A percentile compares a stretch with the other conserved stretches of the same genome.
phyloP scores from a whole-genome alignment of 2,797 vertebrate genomes.

The Epinephelus coioides region DNA sequence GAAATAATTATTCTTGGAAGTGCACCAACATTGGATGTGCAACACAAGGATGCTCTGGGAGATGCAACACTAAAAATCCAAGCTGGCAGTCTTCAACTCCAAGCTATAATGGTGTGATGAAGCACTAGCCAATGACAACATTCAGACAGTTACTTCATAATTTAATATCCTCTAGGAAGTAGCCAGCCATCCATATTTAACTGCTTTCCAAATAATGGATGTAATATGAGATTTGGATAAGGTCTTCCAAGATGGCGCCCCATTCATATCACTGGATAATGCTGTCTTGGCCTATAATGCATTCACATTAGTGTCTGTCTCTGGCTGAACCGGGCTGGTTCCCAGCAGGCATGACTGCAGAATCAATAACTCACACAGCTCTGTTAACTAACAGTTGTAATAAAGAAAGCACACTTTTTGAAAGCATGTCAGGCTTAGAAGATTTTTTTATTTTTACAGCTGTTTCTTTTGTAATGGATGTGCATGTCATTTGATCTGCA shows the following conservation, averaged over 20 bases:
- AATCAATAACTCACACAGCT: conserved; percentile 12
- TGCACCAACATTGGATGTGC: conserved; percentile 17
- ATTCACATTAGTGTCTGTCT: conserved; percentile 30
- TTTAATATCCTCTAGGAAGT: conserved; percentile 55
- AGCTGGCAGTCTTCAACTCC: conserved; percentile 41
- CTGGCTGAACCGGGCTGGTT: not conserved
- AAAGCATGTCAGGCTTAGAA: not conserved
- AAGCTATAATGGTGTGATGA: conserved; percentile 42
- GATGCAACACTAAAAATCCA: conserved; percentile 28
- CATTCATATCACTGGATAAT: conserved; percentile 37
- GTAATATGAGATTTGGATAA: conserved; percentile 51
- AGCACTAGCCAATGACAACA: conserved; percentile 45
- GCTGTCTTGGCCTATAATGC: conserved; percentile 22
- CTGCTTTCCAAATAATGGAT: conserved; percentile 57
- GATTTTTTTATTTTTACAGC: not conserved
- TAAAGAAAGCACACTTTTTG: not conserved
- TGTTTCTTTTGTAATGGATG: conserved; percentile 9
- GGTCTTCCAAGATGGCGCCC: conserved; percentile 33
- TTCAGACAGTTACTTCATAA: conserved; percentile 42
- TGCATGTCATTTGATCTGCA: not conserved
- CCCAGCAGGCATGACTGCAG: not conserved
- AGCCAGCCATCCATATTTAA: conserved; percentile 43
- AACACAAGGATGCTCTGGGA: conserved; percentile 35
- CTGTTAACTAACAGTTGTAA: not conserved
- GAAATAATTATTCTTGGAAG: conserved; percentile 40